These are phyloP conservation scores for Electrona antarctica DNA, from an alignment of 2,113 vertebrate genomes.

Conservation along the genomic window DNA sequence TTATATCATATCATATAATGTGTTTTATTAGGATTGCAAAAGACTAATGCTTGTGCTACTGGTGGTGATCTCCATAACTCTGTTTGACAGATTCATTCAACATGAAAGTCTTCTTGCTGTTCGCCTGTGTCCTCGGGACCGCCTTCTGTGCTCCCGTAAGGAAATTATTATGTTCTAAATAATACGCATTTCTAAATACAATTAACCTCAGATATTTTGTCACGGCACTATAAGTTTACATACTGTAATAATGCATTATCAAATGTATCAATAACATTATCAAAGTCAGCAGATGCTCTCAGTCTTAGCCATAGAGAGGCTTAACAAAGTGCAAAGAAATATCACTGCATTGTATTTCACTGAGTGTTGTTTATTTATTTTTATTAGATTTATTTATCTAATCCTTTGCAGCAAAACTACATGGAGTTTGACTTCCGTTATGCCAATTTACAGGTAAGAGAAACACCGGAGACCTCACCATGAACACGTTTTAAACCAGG, in stretches of 20 bases:
- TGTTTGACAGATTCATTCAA: slow-evolving; percentile 49
- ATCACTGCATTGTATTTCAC: not conserved
- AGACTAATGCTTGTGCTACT: not conserved
- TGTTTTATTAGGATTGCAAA: no score
- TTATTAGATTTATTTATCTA: not conserved
- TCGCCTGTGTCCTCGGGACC: slow-evolving; percentile 59
- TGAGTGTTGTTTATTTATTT: not conserved
- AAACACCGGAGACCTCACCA: not conserved
- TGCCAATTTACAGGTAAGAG: slow-evolving; percentile 56
- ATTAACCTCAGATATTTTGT: not conserved
- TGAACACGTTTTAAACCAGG: slow-evolving; percentile 2
- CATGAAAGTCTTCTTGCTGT: slow-evolving; percentile 65
- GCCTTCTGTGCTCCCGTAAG: slow-evolving; percentile 66
- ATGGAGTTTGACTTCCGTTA: slow-evolving; percentile 60
- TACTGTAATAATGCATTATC: not conserved
- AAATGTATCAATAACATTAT: no score
- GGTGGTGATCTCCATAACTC: not conserved
- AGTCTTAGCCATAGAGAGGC: no score
- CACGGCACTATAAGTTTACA: not conserved
- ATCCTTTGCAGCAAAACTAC: slow-evolving; percentile 41
- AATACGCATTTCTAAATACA: not conserved
- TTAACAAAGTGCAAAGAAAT: not conserved
- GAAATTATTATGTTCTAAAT: slow-evolving; percentile 1
- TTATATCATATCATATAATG: not conserved
- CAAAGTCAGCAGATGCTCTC: no score